These are phyloP conservation scores for Pteropus rufus DNA, from an alignment of 2,797 vertebrate genomes.

Conservation along the genomic window DNA sequence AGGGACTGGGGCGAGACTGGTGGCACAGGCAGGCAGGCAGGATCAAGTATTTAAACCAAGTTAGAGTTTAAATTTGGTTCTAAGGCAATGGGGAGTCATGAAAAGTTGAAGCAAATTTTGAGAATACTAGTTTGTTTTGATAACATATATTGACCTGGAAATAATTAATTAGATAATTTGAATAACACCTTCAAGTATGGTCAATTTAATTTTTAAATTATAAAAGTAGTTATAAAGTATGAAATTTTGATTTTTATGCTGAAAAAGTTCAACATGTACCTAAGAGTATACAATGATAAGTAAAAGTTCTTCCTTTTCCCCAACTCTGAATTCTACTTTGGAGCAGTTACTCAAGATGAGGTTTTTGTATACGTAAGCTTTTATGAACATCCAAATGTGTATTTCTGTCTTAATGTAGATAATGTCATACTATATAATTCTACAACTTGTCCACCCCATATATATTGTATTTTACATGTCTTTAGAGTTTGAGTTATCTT, in stretches of 20 bases:
- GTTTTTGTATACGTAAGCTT: background rate
- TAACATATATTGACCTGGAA: background rate
- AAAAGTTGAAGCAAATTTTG: background rate
- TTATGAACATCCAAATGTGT: background rate
- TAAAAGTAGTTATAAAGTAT: background rate
- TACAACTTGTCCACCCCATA: background rate
- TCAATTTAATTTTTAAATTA: background rate
- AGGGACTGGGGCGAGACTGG: background rate
- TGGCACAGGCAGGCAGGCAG: background rate
- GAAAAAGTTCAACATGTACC: background rate
- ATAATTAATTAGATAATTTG: background rate
- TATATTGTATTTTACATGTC: background rate
- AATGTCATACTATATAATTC: background rate
- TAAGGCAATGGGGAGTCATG: background rate
- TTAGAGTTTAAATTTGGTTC: background rate
- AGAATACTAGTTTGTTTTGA: background rate
- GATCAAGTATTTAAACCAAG: background rate
- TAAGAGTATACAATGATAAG: background rate
- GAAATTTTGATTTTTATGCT: background rate
- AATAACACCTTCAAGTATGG: background rate
- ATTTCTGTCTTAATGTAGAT: background rate
- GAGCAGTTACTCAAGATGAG: background rate
- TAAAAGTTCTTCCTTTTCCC: background rate
- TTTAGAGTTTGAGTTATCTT: background rate
- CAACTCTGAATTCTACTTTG: background rate